Conservation (phyloP, 53 echinoderm and acorn worm species). For the Apostichopus leukothele region DNA sequence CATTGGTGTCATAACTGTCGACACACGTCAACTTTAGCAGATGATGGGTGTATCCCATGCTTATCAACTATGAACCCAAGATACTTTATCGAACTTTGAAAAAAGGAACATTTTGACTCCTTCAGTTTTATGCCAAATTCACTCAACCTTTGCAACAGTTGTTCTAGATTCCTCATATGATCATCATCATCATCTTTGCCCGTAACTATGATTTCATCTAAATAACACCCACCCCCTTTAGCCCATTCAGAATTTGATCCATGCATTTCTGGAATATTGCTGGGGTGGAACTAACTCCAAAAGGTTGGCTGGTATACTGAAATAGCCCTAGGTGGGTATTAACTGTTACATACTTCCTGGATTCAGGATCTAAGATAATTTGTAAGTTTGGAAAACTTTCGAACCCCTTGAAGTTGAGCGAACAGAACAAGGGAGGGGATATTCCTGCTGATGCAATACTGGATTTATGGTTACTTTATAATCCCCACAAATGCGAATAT, state of each 20-base stretch:
- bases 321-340: slow-evolving; percentile 41
- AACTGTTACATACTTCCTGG: slow-evolving; percentile 40
- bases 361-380: slow-evolving; percentile 37
- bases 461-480: slow-evolving; percentile 8
- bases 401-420: background rate
- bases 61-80: slow-evolving; percentile 1
- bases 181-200: background rate
- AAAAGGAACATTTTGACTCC: slow-evolving; percentile 11
- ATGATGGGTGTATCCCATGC: slow-evolving; percentile 9
- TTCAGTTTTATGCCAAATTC: background rate
- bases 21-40: background rate
- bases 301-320: slow-evolving; percentile 40
- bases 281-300: slow-evolving; percentile 33
- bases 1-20: slow-evolving; percentile 6
- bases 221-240: slow-evolving; percentile 22
- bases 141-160: slow-evolving; percentile 13
- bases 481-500: background rate
- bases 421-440: background rate
- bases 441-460: background rate
- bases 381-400: slow-evolving; percentile 15
- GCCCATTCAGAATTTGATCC: slow-evolving; percentile 36
- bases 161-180: background rate
- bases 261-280: slow-evolving; percentile 51
- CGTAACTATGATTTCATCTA: slow-evolving; percentile 50
- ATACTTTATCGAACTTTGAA: slow-evolving; percentile 20